Percentiles rank a stretch among this genome's conserved stretches.
Evolutionary conservation across 1,140 invertebrate genomes (phyloP).

Genomic region (Drosophila rhopaloa): DNA sequence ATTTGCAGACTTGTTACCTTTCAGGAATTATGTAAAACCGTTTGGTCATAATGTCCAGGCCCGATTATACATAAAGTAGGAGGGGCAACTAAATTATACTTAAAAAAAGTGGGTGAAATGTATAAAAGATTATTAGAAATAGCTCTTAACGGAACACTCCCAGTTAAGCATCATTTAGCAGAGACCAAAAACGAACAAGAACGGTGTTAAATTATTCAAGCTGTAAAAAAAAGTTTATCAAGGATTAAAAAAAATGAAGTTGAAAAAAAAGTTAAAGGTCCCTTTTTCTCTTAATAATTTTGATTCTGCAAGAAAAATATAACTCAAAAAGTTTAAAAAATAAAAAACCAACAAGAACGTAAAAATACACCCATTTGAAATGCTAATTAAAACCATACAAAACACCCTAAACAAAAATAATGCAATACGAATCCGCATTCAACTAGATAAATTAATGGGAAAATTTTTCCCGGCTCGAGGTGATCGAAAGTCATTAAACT

Average conservation of each 20-base stretch:
- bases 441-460: constrained; percentile 15
- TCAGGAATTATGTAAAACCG: constrained; percentile 34
- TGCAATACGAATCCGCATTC: not conserved
- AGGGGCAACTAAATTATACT: constrained; percentile 8
- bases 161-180: not conserved
- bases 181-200: no score
- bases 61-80: constrained; percentile 8
- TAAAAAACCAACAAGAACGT: not conserved
- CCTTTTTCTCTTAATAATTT: no score
- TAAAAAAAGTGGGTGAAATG: constrained; percentile 31
- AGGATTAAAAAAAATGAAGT: no score
- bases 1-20: constrained; percentile 25
- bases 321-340: not conserved
- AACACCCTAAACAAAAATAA: constrained; percentile 1
- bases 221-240: no score
- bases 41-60: constrained; percentile 14
- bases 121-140: constrained; percentile 9
- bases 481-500: constrained; percentile 30
- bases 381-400: not conserved
- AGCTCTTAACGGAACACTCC: constrained; percentile 8
- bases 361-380: not conserved
- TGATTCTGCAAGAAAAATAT: not conserved
- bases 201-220: not conserved
- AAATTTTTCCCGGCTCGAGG: not conserved
- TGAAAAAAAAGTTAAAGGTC: no score